Base-by-base conservation (phyloP, 2,888 invertebrate species). In the Drosophila histrio region DNA sequence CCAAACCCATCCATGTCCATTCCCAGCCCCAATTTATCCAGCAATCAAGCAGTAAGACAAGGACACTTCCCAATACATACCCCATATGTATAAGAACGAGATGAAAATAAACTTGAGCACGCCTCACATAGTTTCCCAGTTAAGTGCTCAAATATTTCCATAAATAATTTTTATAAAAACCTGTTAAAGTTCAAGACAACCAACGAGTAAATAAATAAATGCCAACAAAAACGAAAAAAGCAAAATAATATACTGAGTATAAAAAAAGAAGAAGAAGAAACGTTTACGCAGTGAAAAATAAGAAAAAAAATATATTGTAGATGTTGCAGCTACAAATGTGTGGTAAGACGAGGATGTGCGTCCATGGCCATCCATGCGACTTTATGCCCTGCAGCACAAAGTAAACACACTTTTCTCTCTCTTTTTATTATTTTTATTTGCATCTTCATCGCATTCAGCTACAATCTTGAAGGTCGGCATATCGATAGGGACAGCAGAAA, bases 101-200 rank as follows among this genome's bases (percentile, higher is more conserved):
- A 36, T 9, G 13, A 21, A 28, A n/a, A 3, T 17, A 3, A 39
- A 5, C 26, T 26, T 26, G 26, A 44, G 5, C 15, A 26, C 15
- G 44, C 11, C 11, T 44, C 44, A 11, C 19, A 47, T 2, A 13
- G 15, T 41, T 22, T 24, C n/a, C 13, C 41, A 41, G 38, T 19
- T 38, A 19, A 38, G 38, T 19, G 38, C 13, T 22, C 30, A 30
- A 11, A 54, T 38, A 64, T 79, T 78, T 76, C 58, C 66, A 75
- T 84, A 81, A 78, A 81, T 84, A 65, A 84, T 64, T 81, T 84
- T 56, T 67, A 75, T 65, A 78, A 80, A 84, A 81, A 75, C 85
- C 85, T 78, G 78, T 74, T 75, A 68, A 81, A 72, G 62, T 67
- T 64, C 65, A 56, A 72, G 76, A 70, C 64, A 70, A 65, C 28